Evolutionary conservation across 2,888 invertebrate species (phyloP).

Genomic region (Masnerella sp.): DNA sequence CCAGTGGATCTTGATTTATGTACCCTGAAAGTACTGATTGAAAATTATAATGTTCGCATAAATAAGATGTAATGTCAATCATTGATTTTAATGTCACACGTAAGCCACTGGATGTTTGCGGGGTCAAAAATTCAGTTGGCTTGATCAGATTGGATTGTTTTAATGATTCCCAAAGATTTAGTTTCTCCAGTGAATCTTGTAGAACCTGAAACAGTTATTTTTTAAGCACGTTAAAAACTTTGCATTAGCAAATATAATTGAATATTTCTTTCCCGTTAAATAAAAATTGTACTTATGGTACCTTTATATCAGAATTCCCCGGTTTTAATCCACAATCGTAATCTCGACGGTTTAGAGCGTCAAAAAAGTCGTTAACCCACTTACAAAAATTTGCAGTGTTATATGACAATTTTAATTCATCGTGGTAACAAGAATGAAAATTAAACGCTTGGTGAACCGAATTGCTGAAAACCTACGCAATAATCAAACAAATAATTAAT

Average conservation of each 20-base stretch:
- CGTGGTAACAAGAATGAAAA: no score
- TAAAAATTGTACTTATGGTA: not conserved
- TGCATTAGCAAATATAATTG: not conserved
- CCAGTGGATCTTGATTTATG: slow-evolving; percentile 7
- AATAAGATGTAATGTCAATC: slow-evolving; percentile 5
- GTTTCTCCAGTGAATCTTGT: not conserved
- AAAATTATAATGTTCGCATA: slow-evolving; percentile 2
- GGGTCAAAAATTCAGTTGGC: slow-evolving; percentile 3
- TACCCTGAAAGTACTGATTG: not conserved
- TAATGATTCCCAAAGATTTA: not conserved
- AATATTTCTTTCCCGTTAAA: not conserved
- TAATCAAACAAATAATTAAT: no score
- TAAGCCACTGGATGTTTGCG: slow-evolving; percentile 1
- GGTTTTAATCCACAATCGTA: slow-evolving; percentile 8
- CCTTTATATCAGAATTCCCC: slow-evolving; percentile 3
- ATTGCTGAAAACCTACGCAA: no score
- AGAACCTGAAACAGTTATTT: not conserved
- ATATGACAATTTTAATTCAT: no score
- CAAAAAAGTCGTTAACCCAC: no score
- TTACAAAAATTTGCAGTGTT: no score
- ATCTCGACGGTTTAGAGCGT: slow-evolving; percentile 32
- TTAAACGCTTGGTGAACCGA: no score
- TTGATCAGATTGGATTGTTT: not conserved
- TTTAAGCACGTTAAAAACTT: not conserved
- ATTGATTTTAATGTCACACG: slow-evolving; percentile 3